Conservation (phyloP, 1,140 invertebrate species). For the Drosophila dunni region DNA sequence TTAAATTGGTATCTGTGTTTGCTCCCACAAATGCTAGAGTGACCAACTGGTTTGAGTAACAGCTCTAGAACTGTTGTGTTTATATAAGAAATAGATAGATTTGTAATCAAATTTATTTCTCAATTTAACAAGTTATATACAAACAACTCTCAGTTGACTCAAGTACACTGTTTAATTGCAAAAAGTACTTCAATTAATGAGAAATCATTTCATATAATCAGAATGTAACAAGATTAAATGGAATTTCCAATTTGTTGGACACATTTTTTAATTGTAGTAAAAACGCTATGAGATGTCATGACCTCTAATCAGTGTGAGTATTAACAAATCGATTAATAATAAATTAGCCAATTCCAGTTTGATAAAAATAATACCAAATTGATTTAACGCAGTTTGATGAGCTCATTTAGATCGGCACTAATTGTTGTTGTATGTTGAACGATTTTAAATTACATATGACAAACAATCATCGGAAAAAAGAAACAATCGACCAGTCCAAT, state of each 20-base stretch:
- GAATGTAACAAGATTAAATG: constrained; percentile 23
- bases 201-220: constrained; percentile 6
- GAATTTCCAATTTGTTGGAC: constrained; percentile 12
- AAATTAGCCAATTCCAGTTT: constrained; percentile 1
- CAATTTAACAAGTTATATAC: not conserved
- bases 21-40: constrained; percentile 57
- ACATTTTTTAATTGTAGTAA: constrained; percentile 7
- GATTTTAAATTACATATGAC: not conserved
- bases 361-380: not conserved
- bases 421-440: not conserved
- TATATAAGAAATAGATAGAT: constrained; percentile 68
- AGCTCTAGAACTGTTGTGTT: constrained; percentile 41
- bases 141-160: not conserved
- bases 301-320: not conserved
- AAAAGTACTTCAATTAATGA: constrained; percentile 3
- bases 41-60: constrained; percentile 63
- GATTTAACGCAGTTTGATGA: constrained; percentile 4
- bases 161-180: not conserved
- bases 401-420: not conserved
- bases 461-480: not conserved
- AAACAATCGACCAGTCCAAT: not conserved
- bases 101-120: constrained; percentile 11
- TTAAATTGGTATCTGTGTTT: not conserved
- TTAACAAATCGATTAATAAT: constrained; percentile 20
- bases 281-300: constrained; percentile 13